Percentiles rank a stretch among this genome's conserved stretches.
Evolutionary conservation across 2,888 invertebrate genomes (phyloP).

Genomic region (Muscina levida): DNA sequence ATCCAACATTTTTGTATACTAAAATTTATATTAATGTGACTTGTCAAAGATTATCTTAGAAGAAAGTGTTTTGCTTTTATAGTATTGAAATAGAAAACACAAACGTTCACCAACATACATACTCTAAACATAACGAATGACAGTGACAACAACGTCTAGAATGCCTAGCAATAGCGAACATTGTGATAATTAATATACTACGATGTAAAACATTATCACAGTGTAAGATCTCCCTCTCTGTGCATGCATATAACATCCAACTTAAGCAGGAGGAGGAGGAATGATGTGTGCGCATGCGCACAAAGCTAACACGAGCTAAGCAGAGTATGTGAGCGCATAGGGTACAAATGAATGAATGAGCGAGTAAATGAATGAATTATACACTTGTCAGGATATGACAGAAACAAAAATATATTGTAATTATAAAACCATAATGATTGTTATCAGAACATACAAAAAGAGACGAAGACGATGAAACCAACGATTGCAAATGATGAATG

Average conservation of each 20-base stretch:
- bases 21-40: slow-evolving; percentile 19
- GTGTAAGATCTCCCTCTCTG: not conserved
- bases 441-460: not conserved
- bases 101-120: not conserved
- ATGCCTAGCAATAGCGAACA: not conserved
- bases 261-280: not conserved
- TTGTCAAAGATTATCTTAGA: slow-evolving; percentile 32
- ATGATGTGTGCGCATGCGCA: slow-evolving; percentile 7
- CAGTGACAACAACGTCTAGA: not conserved
- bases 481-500: slow-evolving; percentile 18
- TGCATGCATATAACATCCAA: not conserved
- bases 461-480: not conserved
- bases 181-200: slow-evolving; percentile 35
- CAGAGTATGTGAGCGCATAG: not conserved
- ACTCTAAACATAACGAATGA: not conserved
- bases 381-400: not conserved
- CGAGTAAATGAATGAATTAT: slow-evolving; percentile 19
- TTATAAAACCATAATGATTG: slow-evolving; percentile 40
- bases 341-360: not conserved
- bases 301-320: not conserved
- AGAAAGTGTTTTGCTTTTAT: slow-evolving; percentile 35
- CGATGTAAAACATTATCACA: slow-evolving; percentile 30
- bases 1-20: too few species aligned
- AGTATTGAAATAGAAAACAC: too few species aligned
- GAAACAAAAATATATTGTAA: not conserved